Evolutionary conservation across 2,797 vertebrate genomes (phyloP).

Genomic region (Notolabrus celidotus): DNA sequence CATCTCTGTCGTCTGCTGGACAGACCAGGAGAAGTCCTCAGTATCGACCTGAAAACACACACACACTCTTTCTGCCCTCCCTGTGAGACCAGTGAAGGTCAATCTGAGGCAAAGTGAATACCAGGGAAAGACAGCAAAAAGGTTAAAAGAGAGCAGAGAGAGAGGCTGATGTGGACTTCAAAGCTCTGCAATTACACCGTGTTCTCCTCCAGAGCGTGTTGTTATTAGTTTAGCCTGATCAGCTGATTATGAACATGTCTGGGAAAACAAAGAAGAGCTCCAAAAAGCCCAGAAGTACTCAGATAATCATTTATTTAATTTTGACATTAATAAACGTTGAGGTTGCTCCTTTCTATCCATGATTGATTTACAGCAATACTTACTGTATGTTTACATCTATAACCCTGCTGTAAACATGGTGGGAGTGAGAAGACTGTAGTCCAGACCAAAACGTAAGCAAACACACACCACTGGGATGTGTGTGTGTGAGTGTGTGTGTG

Average conservation of each 20-base stretch:
- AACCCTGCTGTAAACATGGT: slow-evolving; percentile 32
- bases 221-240: background rate
- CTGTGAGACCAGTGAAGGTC: slow-evolving; percentile 63
- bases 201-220: slow-evolving; percentile 22
- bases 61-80: background rate
- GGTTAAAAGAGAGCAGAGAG: slow-evolving; percentile 18
- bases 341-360: background rate
- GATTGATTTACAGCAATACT: slow-evolving; percentile 18
- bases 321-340: too few relatives aligned
- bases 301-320: too few relatives aligned
- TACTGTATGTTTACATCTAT: slow-evolving; percentile 39
- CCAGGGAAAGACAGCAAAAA: slow-evolving; percentile 12
- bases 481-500: slow-evolving; percentile 11
- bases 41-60: slow-evolving; percentile 67
- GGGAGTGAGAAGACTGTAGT: slow-evolving; percentile 1
- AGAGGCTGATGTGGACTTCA: slow-evolving; percentile 14
- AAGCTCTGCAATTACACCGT: slow-evolving; percentile 1
- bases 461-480: slow-evolving; percentile 13
- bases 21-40: slow-evolving; percentile 60
- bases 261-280: slow-evolving; percentile 4
- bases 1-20: slow-evolving; percentile 58
- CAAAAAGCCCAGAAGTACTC: too few relatives aligned
- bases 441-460: slow-evolving; percentile 22
- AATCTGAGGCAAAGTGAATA: slow-evolving; percentile 54
- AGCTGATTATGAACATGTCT: background rate